These are phyloP conservation scores for Tenualosa ilisha DNA, from an alignment of 2,797 vertebrate genomes.

Conservation along the genomic window DNA sequence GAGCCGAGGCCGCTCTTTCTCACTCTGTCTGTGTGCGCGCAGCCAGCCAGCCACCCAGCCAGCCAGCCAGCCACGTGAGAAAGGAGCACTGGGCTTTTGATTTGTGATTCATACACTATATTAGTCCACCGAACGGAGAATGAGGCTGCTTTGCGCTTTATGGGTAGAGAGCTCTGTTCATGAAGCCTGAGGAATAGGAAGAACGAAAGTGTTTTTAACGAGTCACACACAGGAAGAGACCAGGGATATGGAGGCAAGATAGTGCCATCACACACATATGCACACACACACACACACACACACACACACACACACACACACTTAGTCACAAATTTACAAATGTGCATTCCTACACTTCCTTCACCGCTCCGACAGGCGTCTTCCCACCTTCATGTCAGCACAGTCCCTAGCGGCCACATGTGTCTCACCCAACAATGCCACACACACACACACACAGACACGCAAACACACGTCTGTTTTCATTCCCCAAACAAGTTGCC, in stretches of 20 bases:
- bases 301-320: constrained; percentile 28
- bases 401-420: constrained; percentile 51
- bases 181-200: neutral
- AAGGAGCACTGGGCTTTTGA: neutral
- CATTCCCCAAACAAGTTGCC: constrained; percentile 63
- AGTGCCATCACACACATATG: neutral
- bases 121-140: neutral
- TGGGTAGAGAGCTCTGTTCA: neutral
- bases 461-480: constrained; percentile 54
- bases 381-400: constrained; percentile 56
- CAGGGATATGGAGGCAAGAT: constrained; percentile 8
- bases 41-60: no score
- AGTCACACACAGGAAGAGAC: neutral
- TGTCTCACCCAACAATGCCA: constrained; percentile 44
- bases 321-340: constrained; percentile 42
- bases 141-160: neutral
- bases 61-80: neutral
- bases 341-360: constrained; percentile 57
- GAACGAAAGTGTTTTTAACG: neutral
- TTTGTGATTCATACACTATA: constrained; percentile 7
- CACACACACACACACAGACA: constrained; percentile 45
- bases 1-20: neutral
- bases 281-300: constrained; percentile 14
- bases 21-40: no score
- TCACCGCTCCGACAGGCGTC: constrained; percentile 45